Evolutionary conservation across 2,113 vertebrate species (phyloP).

Genomic region (Prionailurus bengalensis): DNA sequence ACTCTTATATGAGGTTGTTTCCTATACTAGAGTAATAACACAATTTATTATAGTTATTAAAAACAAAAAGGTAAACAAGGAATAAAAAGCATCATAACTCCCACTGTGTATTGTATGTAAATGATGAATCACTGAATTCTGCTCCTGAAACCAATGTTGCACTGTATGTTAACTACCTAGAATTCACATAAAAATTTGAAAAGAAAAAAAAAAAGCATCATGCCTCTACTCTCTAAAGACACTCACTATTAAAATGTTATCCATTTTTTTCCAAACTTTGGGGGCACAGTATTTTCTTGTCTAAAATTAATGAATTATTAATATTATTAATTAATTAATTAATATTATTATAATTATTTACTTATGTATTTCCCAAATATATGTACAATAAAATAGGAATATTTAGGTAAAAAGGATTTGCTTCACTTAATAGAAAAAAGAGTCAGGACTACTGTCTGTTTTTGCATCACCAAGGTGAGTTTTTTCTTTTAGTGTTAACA

Average conservation of each 20-base stretch:
- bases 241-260: background rate
- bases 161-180: no score
- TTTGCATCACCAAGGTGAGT: background rate
- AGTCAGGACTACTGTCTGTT: background rate
- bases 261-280: background rate
- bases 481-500: background rate
- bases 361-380: background rate
- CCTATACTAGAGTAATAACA: background rate
- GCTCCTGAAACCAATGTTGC: no score
- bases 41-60: background rate
- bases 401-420: background rate
- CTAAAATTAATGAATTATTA: slow-evolving; percentile 34
- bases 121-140: no score
- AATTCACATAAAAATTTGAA: no score
- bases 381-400: background rate
- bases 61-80: background rate
- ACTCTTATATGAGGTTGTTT: background rate
- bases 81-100: background rate
- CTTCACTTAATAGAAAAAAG: background rate
- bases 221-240: background rate
- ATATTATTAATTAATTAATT: no score
- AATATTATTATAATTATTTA: slow-evolving; percentile 1
- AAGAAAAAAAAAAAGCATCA: background rate
- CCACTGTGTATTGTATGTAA: no score
- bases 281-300: background rate